Base-by-base conservation (phyloP, 2,113 vertebrate genomes). In the Perccottus glenii region DNA sequence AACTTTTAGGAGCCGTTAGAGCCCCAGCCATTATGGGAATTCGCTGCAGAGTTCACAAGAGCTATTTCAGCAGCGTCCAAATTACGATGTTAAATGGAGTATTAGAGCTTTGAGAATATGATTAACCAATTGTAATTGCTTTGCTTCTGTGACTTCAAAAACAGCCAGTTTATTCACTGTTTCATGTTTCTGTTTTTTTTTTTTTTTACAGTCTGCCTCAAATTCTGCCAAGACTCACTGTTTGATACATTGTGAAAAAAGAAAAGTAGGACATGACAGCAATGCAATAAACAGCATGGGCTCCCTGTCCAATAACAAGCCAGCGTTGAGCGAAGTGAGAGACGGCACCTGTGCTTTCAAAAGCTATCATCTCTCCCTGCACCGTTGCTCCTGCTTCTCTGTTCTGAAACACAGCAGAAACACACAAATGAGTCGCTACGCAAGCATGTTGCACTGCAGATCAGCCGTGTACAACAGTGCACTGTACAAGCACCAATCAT, bases 401-500 rank as follows among this genome's bases (percentile, higher is more conserved):
- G 33, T 44, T 73, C 65, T 53, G 65, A 42, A 76, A 80, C 51
- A 83, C 64, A 72, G 67, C 59, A 35, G 58, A 61, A 65, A 74
- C 60, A 67, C 73, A 73, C 73, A 72, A 75, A 83, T 63, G 65
- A 74, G 74, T 71, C 72, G 61, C 70, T 50, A n/a, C 72, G 58
- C 69, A 77, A 73, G 73, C 76, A 53, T 76, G 75, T 61, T 44
- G 72, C 42, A 58, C 82, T 64, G 75, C 69, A 79, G 82, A 84
- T 88, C 82, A 80, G 70, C 83, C 83, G 52, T 76, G 84, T 89
- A 83, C 78, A 71, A 77, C 81, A 52, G 65, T 11, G 60, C 71
- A 76, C 76, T 35, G 57, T 73, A 84, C 86, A 87, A 85, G 81
- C 74, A 82, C 83, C 87, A 87, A 87, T 90, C 88, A 86, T 87